Conservation (phyloP, 1,140 invertebrate species). For the Drosophila oshimai region DNA sequence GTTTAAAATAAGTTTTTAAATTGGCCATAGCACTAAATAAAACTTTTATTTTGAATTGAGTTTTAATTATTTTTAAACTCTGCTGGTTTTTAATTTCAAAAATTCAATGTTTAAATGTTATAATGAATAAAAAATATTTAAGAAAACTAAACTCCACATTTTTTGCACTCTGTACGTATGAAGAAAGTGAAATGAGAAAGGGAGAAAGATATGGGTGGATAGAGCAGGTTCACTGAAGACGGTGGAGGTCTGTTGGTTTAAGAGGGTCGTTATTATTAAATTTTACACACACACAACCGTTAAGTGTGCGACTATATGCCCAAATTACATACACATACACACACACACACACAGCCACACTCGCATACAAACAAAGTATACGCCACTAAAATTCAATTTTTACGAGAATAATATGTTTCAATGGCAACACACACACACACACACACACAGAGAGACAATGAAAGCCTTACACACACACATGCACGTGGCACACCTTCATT, state of each 20-base stretch:
- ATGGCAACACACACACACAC: conserved; percentile 61
- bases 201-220: conserved; percentile 27
- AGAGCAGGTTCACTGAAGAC: conserved; percentile 36
- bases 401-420: conserved; percentile 79
- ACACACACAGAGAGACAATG: too few relatives aligned
- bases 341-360: conserved; percentile 1
- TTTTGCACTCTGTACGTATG: background rate
- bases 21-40: too few relatives aligned
- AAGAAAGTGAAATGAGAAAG: background rate
- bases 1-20: too few relatives aligned
- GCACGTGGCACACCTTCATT: conserved; percentile 16
- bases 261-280: conserved; percentile 79
- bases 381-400: conserved; percentile 79
- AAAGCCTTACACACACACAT: conserved; percentile 2
- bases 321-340: conserved; percentile 30
- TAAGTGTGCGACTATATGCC: conserved; percentile 69
- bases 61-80: background rate
- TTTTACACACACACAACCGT: conserved; percentile 70
- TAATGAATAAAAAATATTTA: too few relatives aligned
- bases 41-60: too few relatives aligned
- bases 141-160: too few relatives aligned
- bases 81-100: background rate
- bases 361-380: conserved; percentile 34
- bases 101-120: background rate
- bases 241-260: conserved; percentile 57